Conservation (phyloP, 2,797 vertebrate genomes). For the Schizopygopsis malacanthus region DNA sequence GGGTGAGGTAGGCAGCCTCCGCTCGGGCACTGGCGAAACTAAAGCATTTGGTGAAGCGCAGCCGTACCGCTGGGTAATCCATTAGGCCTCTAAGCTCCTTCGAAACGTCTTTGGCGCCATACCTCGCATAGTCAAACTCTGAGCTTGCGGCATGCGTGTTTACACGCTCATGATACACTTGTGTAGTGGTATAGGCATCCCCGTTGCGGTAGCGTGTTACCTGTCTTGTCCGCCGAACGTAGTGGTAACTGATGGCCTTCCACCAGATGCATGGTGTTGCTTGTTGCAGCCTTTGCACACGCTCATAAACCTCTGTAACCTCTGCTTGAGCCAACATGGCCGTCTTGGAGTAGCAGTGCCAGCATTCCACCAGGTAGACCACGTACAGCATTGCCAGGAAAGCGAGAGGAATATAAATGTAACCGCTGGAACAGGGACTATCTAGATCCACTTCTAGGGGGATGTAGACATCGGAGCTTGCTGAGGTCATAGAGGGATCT, state of each 20-base stretch:
- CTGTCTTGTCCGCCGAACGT: constrained; percentile 88
- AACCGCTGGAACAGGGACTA: constrained; percentile 89
- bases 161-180: constrained; percentile 84
- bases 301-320: constrained; percentile 82
- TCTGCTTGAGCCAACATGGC: constrained; percentile 83
- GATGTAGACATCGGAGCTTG: constrained; percentile 69
- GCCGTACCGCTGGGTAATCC: constrained; percentile 77
- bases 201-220: constrained; percentile 91
- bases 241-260: constrained; percentile 85
- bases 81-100: constrained; percentile 79
- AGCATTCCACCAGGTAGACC: constrained; percentile 92
- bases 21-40: constrained; percentile 82
- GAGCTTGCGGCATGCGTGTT: constrained; percentile 83
- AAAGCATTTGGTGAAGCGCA: constrained; percentile 82
- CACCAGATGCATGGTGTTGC: constrained; percentile 86
- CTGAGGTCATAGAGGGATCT: constrained; percentile 63
- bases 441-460: constrained; percentile 78
- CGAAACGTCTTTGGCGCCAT: constrained; percentile 82
- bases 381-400: constrained; percentile 92
- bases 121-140: constrained; percentile 84
- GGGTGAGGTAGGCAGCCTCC: constrained; percentile 89
- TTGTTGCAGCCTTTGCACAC: constrained; percentile 87
- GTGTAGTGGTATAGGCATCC: constrained; percentile 89
- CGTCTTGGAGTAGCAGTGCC: constrained; percentile 89
- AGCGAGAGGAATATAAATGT: constrained; percentile 91